Evolutionary conservation across 1,140 invertebrate genomes (phyloP), one percentile per base, ranked within the genome.

Genomic region (Gryon sp.): DNA sequence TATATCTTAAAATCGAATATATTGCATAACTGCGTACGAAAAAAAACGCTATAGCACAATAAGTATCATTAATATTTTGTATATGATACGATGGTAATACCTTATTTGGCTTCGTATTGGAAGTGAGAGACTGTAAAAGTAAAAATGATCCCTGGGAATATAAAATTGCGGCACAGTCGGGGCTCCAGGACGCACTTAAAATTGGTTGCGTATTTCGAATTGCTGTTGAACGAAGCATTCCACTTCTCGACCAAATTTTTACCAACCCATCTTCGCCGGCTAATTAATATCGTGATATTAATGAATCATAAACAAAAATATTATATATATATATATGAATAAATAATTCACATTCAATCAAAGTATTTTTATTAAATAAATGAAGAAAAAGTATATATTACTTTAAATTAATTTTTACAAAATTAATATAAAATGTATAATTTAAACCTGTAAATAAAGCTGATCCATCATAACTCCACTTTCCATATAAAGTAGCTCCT

Each of bases 181-280:
- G 94, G 41, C 95, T 94, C 98, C 98, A 99, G 52, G 92, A 91
- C 5, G 95, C 92, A 28, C 92, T 92, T 81, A 98, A 96, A 20
- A 98, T 93, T 2, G 93, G 91, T 73, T 92, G 92, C 80, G 92
- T 93, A 46, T 93, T 94, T 83, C 97, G 94, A 15, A 96, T 92
- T 0, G 99, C 89, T 2, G 96, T 96, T 8, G 97, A 98, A 16
- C 98, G 91, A 2, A 99, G 89, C 93, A 99, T 97, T 40, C 98
- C 98, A 85, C 94, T 97, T 19, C 96, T 89, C 2, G 98, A 99
- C 98, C 98, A 99, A 59, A 99, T 94, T 89, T 99, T 99, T 0
- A 99, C 92, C 26, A 93, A 92, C 8, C 98, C 98, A 91, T 99
- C 98, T 90, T 99, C 98, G 1, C 98, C 97, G 82, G 93, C 97